phyloP scores from a whole-genome alignment of 2,888 invertebrate species.

The Seira musarum region DNA sequence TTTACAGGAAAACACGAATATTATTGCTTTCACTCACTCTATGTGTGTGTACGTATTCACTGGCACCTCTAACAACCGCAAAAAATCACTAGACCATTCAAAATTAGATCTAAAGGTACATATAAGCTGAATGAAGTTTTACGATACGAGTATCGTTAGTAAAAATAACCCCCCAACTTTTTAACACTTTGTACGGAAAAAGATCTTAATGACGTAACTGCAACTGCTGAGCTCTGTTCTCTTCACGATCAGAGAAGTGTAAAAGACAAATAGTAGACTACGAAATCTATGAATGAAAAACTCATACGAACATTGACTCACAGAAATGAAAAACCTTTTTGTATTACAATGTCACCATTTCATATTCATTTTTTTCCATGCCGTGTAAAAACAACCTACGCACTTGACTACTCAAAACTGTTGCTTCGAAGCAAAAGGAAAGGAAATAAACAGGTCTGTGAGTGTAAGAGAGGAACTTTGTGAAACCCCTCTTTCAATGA shows the following conservation, averaged over 20 bases:
- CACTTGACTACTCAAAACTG: neutral
- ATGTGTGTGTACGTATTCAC: neutral
- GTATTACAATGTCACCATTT: neutral
- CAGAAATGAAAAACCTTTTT: neutral
- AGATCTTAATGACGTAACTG: neutral
- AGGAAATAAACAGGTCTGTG: neutral
- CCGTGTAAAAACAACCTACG: too few relatives aligned
- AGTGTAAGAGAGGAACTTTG: too few relatives aligned
- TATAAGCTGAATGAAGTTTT: too few relatives aligned
- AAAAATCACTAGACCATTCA: neutral
- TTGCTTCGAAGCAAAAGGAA: neutral
- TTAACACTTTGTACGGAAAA: neutral
- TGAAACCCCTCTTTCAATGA: neutral
- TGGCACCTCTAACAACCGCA: neutral
- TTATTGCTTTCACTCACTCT: neutral
- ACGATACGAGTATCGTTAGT: neutral
- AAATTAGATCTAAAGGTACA: too few relatives aligned
- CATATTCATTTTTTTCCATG: too few relatives aligned
- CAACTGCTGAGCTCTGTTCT: too few relatives aligned
- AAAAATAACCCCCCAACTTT: neutral
- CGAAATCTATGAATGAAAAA: neutral
- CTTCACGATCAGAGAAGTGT: too few relatives aligned
- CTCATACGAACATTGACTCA: neutral
- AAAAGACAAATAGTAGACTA: neutral
- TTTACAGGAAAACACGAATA: neutral